Evolutionary conservation across 2,888 invertebrate species (phyloP), one percentile per base, ranked within the genome.

Genomic region (Acronicta leporina): DNA sequence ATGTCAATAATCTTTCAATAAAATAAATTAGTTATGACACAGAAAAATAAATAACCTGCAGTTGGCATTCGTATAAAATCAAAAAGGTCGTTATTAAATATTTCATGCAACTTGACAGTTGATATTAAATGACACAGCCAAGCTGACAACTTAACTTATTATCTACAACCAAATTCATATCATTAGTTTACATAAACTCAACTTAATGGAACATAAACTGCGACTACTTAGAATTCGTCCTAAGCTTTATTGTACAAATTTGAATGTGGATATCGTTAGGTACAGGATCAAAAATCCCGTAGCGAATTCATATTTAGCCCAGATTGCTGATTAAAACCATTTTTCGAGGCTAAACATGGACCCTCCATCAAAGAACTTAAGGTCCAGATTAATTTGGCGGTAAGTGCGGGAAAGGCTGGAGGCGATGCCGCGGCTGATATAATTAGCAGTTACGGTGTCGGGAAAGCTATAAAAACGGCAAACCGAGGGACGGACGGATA

Each of bases 361-460:
- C 83, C 74, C 69, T 83, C 74, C 45, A 45, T 33, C 61, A 38
- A 58, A 50, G 59, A n/a, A 57, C 58, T 33, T 63, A 83, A 72
- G 75, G 84, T 82, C 47, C 63, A 69, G 75, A 73, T 79, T 82
- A 61, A 61, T 69, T 70, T 48, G 42, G 35, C 27, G 43, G 55
- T 70, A 75, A 70, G 68, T 77, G 80, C 77, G 56, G 78, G 72
- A 82, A 82, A 78, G 79, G 84, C 88, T 86, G 77, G 75, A 81
- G 88, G 88, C 87, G 79, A 84, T 86, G 82, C 85, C 83, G 82
- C 80, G 79, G 82, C 83, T 80, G 73, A 85, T 85, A 90, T 90
- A 90, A 91, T 91, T 89, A 89, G 85, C 87, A 86, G 90, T 87
- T 89, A 87, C 83, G 87, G 89, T 91, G 91, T 90, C 87, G 81